Evolutionary conservation across 2,797 vertebrate species (phyloP), one percentile per base, ranked within the genome.

Genomic region (Coregonus ussuriensis): DNA sequence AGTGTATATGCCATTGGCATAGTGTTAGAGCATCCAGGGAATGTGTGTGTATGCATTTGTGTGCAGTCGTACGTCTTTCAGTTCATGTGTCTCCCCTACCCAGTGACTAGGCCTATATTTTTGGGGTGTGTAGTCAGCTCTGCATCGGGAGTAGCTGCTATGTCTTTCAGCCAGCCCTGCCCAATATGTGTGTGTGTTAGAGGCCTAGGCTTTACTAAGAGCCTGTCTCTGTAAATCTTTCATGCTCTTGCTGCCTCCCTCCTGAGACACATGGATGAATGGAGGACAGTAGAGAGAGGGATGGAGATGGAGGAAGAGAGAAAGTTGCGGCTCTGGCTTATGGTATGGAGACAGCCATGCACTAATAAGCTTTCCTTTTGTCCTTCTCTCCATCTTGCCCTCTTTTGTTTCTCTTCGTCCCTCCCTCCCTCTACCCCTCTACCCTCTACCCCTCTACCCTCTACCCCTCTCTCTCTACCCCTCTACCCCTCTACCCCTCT

Each of bases 221-320:
- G 85, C 82, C 67, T 75, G 79, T 77, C 63, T 82, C 76, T 86
- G 84, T 91, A 84, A 91, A 92, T 92, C 85, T 89, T 91, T 91
- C 72, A 90, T 90, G 85, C 76, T 53, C 66, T 54, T 2, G 9
- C 78, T 69, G 16, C 59, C 71, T 29, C 82, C 74, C 71, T 73
- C 67, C 79, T 81, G 84, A 86, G 87, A 85, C 78, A n/a, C 82
- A 82, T 76, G 74, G 68, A 80, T 73, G 71, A 5, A 25, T n/a
- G 37, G 47, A 29, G 72, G 71, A 78, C 71, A 79, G 76, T 76
- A 78, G 69, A 65, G 37, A 31, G 74, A n/a, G 4, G 56, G 21
- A 29, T 63, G 67, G 65, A 74, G 31, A 52, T 41, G 41, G n/a
- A 66, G 54, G 15, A 6, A 52, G 63, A 37, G 72, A 54, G 65